Evolutionary conservation across 1,140 invertebrate genomes (phyloP).

Genomic region (Colletes latitarsis): DNA sequence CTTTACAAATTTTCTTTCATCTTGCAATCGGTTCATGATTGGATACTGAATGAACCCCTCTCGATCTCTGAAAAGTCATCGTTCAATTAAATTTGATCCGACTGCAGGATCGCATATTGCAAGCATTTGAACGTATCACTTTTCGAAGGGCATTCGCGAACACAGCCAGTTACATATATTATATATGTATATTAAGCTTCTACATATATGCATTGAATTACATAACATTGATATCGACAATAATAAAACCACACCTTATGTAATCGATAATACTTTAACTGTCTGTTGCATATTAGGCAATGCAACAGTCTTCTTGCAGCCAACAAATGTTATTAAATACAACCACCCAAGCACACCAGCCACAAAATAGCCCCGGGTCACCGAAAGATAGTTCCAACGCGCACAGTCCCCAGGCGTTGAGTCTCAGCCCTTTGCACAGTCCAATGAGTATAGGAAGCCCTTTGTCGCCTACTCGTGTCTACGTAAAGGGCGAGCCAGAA

Average conservation of each 20-base stretch:
- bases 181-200: background rate
- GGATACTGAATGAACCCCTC: too few species aligned
- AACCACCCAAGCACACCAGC: slow-evolving; percentile 69
- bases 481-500: slow-evolving; percentile 75
- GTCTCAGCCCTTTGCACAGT: slow-evolving; percentile 79
- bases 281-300: slow-evolving; percentile 56
- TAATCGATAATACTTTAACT: slow-evolving; percentile 15
- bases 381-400: slow-evolving; percentile 74
- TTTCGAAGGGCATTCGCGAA: background rate
- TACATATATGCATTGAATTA: slow-evolving; percentile 19
- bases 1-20: background rate
- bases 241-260: slow-evolving; percentile 21
- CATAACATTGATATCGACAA: slow-evolving; percentile 14
- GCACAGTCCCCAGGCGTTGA: slow-evolving; percentile 77
- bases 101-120: too few species aligned
- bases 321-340: slow-evolving; percentile 70
- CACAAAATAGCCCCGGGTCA: slow-evolving; percentile 74
- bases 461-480: slow-evolving; percentile 72
- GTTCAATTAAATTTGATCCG: too few species aligned
- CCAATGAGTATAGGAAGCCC: slow-evolving; percentile 79
- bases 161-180: background rate
- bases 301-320: slow-evolving; percentile 62
- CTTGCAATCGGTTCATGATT: background rate
- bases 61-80: too few species aligned
- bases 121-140: background rate